Conservation (phyloP, 2,113 vertebrate species). For the Sus scrofa region DNA sequence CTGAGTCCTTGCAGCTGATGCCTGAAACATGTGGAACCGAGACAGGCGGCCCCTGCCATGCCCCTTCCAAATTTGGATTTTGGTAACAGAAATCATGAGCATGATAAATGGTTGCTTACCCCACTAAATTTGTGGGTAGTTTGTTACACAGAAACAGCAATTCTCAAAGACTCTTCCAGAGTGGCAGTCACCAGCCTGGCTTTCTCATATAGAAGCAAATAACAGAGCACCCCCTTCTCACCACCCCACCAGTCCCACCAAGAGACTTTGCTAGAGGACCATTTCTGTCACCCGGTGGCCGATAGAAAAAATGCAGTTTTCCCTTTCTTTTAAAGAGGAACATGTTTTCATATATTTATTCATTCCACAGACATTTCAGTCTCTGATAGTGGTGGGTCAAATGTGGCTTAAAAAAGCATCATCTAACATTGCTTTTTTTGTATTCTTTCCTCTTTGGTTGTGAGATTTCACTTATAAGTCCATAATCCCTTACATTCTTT, state of each 20-base stretch:
- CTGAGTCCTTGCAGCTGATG: not conserved
- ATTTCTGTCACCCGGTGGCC: slow-evolving; percentile 64
- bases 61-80: not conserved
- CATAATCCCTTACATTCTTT: not conserved
- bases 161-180: not conserved
- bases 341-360: not conserved
- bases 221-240: not conserved
- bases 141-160: not conserved
- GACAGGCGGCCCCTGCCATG: not conserved
- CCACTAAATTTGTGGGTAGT: not conserved
- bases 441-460: not conserved
- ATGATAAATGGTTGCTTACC: not conserved
- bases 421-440: not conserved
- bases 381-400: not conserved
- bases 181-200: no score
- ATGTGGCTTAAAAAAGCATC: not conserved
- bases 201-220: not conserved
- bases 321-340: not conserved
- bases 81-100: not conserved
- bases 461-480: not conserved
- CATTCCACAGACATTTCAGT: not conserved
- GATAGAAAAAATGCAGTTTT: not conserved
- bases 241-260: not conserved
- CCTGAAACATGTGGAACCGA: not conserved
- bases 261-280: not conserved